Evolutionary conservation across 2,888 invertebrate species (phyloP).

Genomic region (Pardosa pseudoannulata): DNA sequence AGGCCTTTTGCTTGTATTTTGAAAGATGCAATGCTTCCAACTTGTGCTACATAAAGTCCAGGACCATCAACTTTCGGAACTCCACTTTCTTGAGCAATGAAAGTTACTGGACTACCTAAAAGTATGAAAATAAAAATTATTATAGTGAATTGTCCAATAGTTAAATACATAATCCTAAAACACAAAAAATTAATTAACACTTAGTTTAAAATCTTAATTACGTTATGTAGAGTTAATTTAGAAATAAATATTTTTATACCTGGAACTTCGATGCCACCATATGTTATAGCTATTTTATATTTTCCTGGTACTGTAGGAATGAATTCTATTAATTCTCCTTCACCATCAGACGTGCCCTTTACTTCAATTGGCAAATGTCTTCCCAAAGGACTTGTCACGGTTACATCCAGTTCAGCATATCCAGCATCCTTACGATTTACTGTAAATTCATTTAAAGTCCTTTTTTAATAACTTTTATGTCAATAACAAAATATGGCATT

Average conservation of each 20-base stretch:
- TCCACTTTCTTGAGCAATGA: slow-evolving; percentile 78
- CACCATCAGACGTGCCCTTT: slow-evolving; percentile 78
- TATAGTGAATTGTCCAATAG: too few species aligned
- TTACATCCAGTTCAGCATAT: slow-evolving; percentile 89
- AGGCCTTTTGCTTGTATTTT: slow-evolving; percentile 79
- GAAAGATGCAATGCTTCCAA: slow-evolving; percentile 80
- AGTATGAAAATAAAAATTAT: background rate
- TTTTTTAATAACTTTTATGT: too few species aligned
- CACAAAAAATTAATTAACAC: too few species aligned
- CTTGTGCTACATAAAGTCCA: slow-evolving; percentile 75
- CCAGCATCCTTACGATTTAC: slow-evolving; percentile 90
- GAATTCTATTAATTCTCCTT: slow-evolving; percentile 85
- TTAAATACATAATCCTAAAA: too few species aligned
- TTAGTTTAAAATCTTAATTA: too few species aligned
- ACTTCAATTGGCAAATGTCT: slow-evolving; percentile 89
- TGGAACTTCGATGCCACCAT: slow-evolving; percentile 81
- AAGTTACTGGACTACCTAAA: slow-evolving; percentile 80
- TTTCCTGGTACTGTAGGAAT: slow-evolving; percentile 90
- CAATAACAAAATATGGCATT: too few species aligned
- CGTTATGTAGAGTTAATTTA: too few species aligned
- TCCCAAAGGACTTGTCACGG: slow-evolving; percentile 91
- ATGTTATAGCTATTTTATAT: slow-evolving; percentile 82
- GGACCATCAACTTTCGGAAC: slow-evolving; percentile 73
- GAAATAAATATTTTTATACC: too few species aligned
- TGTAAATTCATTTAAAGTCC: too few species aligned